phyloP scores from a whole-genome alignment of 2,797 vertebrate species.

The Eremophila alpestris region DNA sequence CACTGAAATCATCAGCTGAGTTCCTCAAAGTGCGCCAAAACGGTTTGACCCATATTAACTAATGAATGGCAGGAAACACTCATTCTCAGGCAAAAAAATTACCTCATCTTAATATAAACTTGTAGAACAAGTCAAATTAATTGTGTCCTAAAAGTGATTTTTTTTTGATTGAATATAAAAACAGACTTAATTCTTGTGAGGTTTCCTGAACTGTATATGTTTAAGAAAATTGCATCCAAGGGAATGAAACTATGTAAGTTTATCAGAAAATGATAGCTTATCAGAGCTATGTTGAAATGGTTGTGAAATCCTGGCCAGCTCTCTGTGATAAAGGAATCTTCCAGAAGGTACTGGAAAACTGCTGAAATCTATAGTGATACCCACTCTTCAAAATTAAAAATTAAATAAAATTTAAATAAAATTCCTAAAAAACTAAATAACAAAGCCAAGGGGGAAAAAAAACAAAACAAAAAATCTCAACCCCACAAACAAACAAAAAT shows the following conservation, averaged over 20 bases:
- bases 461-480: neutral
- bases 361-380: neutral
- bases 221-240: neutral
- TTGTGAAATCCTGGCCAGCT: neutral
- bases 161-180: neutral
- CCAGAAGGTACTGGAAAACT: neutral
- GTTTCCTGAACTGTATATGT: neutral
- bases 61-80: neutral
- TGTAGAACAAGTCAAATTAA: neutral
- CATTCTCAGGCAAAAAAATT: neutral
- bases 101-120: neutral
- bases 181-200: neutral
- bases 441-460: neutral
- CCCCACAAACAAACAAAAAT: too few relatives aligned
- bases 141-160: neutral
- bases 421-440: neutral
- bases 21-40: neutral
- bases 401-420: neutral
- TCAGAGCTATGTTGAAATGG: neutral
- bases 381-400: rapidly evolving
- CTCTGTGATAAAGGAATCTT: neutral
- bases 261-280: neutral
- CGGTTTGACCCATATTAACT: neutral
- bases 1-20: neutral
- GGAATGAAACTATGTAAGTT: neutral